These are phyloP conservation scores for Abramis brama DNA, from an alignment of 2,113 vertebrate genomes.

Conservation along the genomic window DNA sequence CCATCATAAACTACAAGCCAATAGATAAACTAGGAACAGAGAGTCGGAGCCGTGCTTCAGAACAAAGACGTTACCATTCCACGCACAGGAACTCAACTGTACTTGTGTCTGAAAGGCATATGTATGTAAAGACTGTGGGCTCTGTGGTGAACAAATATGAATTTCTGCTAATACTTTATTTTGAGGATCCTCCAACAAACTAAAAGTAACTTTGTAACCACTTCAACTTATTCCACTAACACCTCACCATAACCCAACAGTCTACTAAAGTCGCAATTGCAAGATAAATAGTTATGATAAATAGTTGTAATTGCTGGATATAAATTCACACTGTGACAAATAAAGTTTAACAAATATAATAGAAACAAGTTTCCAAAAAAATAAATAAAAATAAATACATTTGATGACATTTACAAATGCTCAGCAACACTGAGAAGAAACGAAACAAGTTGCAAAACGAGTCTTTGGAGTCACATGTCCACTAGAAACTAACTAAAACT, in stretches of 20 bases:
- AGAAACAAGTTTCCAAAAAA: no score
- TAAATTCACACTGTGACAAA: not conserved
- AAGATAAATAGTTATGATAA: not conserved
- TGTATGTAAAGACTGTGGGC: not conserved
- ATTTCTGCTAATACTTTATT: no score
- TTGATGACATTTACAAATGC: not conserved
- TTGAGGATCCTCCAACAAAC: no score
- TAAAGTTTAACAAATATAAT: not conserved
- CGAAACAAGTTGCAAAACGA: no score
- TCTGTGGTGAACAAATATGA: not conserved
- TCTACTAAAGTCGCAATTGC: not conserved
- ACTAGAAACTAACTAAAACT: not conserved
- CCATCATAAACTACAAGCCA: slow-evolving; percentile 34
- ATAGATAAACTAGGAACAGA: slow-evolving; percentile 27
- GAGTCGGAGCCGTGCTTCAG: not conserved
- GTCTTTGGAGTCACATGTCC: not conserved
- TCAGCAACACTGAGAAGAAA: not conserved
- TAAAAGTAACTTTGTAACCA: no score
- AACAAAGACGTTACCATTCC: not conserved
- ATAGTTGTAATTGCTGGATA: not conserved
- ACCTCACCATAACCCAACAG: no score
- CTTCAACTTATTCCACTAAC: no score
- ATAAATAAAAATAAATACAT: no score
- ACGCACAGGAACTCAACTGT: not conserved
- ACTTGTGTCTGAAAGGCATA: not conserved